Conservation (phyloP, 2,797 vertebrate genomes). For the Manis javanica region DNA sequence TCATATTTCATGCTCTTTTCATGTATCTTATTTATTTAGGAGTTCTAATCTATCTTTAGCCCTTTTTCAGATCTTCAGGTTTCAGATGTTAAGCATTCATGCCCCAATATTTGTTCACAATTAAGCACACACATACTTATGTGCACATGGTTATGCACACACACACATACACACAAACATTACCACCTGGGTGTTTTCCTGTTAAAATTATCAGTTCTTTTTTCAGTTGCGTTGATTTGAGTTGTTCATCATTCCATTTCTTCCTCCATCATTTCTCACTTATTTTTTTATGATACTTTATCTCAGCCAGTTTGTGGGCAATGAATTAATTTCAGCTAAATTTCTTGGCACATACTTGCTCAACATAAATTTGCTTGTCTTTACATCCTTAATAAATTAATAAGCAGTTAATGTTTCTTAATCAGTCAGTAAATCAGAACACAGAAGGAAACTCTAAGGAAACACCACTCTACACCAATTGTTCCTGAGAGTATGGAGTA, state of each 20-base stretch:
- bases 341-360: constrained; percentile 36
- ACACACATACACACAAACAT: background rate
- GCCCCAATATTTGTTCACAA: background rate
- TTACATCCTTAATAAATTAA: constrained; percentile 37
- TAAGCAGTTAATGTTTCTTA: background rate
- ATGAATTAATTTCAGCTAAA: constrained; percentile 35
- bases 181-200: background rate
- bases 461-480: background rate
- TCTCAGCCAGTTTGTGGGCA: background rate
- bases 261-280: constrained; percentile 43
- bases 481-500: background rate
- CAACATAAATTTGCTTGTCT: background rate
- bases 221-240: constrained; percentile 11
- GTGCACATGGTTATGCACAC: background rate
- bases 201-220: constrained; percentile 1
- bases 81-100: constrained; percentile 23
- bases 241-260: background rate
- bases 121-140: background rate
- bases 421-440: background rate
- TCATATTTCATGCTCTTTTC: background rate
- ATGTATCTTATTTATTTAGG: background rate
- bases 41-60: constrained; percentile 23
- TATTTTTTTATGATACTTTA: constrained; percentile 18
- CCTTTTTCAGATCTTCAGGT: background rate
- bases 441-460: background rate